A percentile compares a stretch with the other conserved stretches of the same genome.
Conservation (phyloP, 2,797 vertebrate genomes). For the Halcyon chelicuti region DNA sequence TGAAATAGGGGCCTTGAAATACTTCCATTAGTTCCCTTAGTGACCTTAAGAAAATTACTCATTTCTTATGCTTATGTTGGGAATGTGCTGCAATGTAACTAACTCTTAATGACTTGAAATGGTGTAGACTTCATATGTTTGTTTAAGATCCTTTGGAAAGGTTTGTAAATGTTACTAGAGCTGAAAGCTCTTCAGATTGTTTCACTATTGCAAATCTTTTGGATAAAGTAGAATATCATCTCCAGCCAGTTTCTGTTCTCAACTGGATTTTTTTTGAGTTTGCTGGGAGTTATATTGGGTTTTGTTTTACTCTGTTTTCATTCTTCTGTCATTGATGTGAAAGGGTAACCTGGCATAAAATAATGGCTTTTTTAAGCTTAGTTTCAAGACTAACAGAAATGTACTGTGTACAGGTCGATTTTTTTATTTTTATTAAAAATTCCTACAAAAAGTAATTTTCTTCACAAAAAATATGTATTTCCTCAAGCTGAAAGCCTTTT, state of each 20-base stretch:
- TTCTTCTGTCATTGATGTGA: background rate
- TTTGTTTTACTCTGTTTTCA: background rate
- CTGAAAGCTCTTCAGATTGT: background rate
- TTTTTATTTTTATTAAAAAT: background rate
- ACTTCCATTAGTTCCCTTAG: background rate
- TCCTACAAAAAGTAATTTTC: background rate
- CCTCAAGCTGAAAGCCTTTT: background rate
- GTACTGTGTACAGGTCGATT: background rate
- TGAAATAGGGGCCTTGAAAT: background rate
- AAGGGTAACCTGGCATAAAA: background rate
- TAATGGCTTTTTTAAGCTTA: background rate
- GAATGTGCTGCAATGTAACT: background rate
- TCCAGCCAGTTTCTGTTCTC: background rate
- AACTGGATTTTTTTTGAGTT: background rate
- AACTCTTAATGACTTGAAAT: background rate
- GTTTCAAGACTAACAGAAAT: background rate
- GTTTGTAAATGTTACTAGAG: background rate
- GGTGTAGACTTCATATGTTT: fast-evolving
- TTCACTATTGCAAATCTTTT: background rate
- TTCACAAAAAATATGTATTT: background rate
- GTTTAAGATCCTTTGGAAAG: background rate
- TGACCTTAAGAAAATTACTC: background rate
- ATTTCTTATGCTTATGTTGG: background rate
- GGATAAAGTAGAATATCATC: background rate
- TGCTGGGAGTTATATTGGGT: background rate